A percentile compares a stretch with the other conserved stretches of the same genome.
Evolutionary conservation across 2,797 vertebrate species (phyloP).

Genomic region (Leuciscus waleckii): DNA sequence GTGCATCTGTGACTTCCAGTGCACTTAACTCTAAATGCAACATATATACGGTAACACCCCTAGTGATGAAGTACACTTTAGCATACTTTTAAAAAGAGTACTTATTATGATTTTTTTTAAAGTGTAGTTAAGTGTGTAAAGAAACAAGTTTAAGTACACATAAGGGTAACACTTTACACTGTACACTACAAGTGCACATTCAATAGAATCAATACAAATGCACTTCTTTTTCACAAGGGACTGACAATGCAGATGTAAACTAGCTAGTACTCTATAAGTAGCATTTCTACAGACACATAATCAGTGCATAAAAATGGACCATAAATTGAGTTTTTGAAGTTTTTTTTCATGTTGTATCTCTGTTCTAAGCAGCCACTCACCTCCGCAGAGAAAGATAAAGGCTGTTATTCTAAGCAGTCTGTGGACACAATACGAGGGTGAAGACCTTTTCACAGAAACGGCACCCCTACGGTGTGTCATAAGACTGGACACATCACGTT

Average conservation of each 20-base stretch:
- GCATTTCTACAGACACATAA: background rate
- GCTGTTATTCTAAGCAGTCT: conserved; percentile 70
- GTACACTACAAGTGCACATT: background rate
- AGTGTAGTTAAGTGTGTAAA: too few relatives aligned
- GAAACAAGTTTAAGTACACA: too few relatives aligned
- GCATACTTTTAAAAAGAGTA: background rate
- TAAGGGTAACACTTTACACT: too few relatives aligned
- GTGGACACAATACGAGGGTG: conserved; percentile 79
- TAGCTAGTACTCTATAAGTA: background rate
- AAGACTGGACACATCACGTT: conserved; percentile 79
- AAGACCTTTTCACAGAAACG: conserved; percentile 74
- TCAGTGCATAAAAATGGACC: background rate
- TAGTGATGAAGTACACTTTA: background rate
- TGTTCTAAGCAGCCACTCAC: background rate
- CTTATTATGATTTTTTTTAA: too few relatives aligned
- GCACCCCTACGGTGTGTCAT: conserved; percentile 79
- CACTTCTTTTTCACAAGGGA: background rate
- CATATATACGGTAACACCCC: background rate
- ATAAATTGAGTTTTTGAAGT: background rate
- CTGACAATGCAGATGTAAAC: background rate
- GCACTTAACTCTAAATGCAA: background rate
- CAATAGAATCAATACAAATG: background rate
- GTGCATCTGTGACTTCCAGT: background rate
- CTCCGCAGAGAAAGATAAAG: conserved; percentile 58
- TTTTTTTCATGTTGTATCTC: background rate